Conservation (phyloP, 2,113 vertebrate species). For the Acrocephalus kingi region DNA sequence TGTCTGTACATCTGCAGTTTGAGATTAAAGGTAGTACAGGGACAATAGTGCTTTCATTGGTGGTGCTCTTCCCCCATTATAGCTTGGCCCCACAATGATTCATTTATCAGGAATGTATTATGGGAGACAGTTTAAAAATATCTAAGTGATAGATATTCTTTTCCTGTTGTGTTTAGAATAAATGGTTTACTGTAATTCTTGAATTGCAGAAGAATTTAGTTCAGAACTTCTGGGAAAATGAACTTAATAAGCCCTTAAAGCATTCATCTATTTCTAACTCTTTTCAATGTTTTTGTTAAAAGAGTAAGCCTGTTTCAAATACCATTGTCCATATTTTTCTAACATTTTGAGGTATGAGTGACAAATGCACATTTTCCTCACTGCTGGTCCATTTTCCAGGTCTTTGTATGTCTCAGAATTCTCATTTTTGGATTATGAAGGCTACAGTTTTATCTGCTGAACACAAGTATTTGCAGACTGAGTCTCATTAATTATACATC, state of each 20-base stretch:
- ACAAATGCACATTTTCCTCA: not conserved
- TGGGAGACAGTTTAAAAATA: conserved; percentile 64
- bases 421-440: not conserved
- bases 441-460: not conserved
- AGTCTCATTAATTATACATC: not conserved
- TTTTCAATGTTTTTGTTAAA: not conserved
- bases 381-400: not conserved
- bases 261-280: conserved; percentile 29
- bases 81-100: not conserved
- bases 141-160: conserved; percentile 63
- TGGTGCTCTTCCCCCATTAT: conserved; percentile 16
- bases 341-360: not conserved
- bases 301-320: not conserved
- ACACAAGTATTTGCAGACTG: not conserved
- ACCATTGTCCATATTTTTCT: not conserved
- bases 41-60: conserved; percentile 34
- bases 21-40: conserved; percentile 15
- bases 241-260: conserved; percentile 32
- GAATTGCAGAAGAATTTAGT: conserved; percentile 59
- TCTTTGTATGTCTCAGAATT: not conserved
- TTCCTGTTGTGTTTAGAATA: conserved; percentile 65
- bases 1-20: not conserved
- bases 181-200: conserved; percentile 73
- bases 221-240: conserved; percentile 73
- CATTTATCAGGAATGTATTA: conserved; percentile 67